Evolutionary conservation across 2,888 invertebrate species (phyloP).

Genomic region (Drepanosiphum platanoidis): DNA sequence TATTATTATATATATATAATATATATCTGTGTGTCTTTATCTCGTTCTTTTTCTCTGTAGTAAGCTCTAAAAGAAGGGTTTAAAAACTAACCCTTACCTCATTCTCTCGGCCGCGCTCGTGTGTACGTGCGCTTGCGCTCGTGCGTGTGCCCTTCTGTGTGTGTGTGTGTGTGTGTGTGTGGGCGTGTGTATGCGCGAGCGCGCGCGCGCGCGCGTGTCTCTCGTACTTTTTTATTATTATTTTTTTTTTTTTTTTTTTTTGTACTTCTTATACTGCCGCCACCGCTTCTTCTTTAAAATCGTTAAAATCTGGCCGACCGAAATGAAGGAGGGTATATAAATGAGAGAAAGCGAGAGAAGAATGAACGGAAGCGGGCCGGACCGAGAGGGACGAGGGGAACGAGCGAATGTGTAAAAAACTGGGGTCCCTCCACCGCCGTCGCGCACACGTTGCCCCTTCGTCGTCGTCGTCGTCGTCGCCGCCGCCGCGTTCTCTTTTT

Average conservation of each 20-base stretch:
- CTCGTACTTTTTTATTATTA: slow-evolving; percentile 6
- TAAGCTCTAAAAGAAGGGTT: slow-evolving; percentile 54
- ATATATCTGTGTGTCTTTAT: slow-evolving; percentile 43
- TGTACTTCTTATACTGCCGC: slow-evolving; percentile 46
- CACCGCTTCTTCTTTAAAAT: slow-evolving; percentile 63
- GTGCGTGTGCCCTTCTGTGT: slow-evolving; percentile 30
- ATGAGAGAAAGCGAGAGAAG: slow-evolving; percentile 64
- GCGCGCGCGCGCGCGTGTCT: slow-evolving; percentile 42
- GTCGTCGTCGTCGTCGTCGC: background rate
- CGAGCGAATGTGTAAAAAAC: slow-evolving; percentile 60
- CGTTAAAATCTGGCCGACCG: slow-evolving; percentile 65
- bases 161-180: slow-evolving; percentile 24
- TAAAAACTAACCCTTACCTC: slow-evolving; percentile 63
- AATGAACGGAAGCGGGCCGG: slow-evolving; percentile 54
- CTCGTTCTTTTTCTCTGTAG: slow-evolving; percentile 40
- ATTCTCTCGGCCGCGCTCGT: slow-evolving; percentile 54
- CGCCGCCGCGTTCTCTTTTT: slow-evolving; percentile 45
- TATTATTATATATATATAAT: too few relatives aligned
- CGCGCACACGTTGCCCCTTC: too few relatives aligned
- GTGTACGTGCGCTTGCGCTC: slow-evolving; percentile 56
- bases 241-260: slow-evolving; percentile 43
- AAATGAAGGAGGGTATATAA: slow-evolving; percentile 65
- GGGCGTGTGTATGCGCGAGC: slow-evolving; percentile 35
- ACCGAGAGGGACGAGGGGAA: background rate
- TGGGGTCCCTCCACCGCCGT: slow-evolving; percentile 58